phyloP scores from a whole-genome alignment of 2,797 vertebrate genomes.

The Mormyrops attenuatus region DNA sequence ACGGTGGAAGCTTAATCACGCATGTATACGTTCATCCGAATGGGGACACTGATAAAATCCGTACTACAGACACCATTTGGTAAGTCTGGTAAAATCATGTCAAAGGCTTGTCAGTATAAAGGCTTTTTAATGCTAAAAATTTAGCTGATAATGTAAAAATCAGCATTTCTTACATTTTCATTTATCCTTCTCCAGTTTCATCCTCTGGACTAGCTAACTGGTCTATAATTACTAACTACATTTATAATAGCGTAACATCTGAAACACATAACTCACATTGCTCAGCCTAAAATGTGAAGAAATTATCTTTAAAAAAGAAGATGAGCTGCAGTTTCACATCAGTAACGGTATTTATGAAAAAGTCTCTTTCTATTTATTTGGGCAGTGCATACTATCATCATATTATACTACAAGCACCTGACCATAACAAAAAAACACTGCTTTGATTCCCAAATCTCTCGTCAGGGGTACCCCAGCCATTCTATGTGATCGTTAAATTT shows the following conservation, averaged over 20 bases:
- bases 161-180: neutral
- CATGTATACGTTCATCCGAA: conserved; percentile 67
- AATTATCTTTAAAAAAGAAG: neutral
- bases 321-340: neutral
- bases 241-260: neutral
- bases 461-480: neutral
- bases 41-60: conserved; percentile 51
- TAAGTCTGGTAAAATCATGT: conserved; percentile 46
- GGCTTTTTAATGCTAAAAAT: neutral
- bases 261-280: neutral
- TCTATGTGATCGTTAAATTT: neutral
- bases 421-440: neutral
- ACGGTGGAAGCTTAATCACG: conserved; percentile 70
- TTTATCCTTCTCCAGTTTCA: neutral
- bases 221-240: neutral
- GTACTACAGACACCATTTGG: conserved; percentile 83
- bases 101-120: neutral
- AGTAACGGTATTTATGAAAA: neutral
- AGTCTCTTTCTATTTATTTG: neutral
- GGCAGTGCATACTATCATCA: neutral
- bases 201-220: neutral
- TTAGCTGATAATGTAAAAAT: neutral
- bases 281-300: neutral
- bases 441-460: neutral
- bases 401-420: neutral